phyloP scores from a whole-genome alignment of 2,888 invertebrate species.

The Trichopoda pennipes region DNA sequence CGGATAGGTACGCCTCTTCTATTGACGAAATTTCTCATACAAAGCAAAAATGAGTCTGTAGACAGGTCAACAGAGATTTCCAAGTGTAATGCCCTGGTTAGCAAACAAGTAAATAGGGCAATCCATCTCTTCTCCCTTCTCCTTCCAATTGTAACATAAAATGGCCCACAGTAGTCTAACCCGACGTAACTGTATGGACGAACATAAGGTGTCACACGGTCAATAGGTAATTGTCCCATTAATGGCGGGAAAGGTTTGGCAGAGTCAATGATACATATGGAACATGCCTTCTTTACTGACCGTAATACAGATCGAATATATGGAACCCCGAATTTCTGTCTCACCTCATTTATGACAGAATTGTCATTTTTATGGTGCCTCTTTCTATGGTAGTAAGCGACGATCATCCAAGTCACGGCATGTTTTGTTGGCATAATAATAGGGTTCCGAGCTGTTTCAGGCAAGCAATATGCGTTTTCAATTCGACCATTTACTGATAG shows the following conservation, averaged over 20 bases:
- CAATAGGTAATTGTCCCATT: conserved; percentile 69
- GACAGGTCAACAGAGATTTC: conserved; percentile 62
- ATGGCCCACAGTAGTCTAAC: conserved; percentile 69
- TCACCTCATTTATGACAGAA: conserved; percentile 48
- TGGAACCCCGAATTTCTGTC: conserved; percentile 59
- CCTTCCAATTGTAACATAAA: conserved; percentile 61
- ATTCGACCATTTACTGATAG: conserved; percentile 21
- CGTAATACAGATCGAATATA: conserved; percentile 45
- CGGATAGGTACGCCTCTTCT: conserved; percentile 56
- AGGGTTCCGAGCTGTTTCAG: conserved; percentile 42
- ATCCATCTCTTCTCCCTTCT: conserved; percentile 65
- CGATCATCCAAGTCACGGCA: neutral
- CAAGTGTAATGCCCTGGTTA: conserved; percentile 57
- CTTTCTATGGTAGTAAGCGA: conserved; percentile 30
- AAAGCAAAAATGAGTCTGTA: conserved; percentile 63
- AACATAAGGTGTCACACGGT: conserved; percentile 62
- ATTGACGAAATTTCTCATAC: conserved; percentile 66
- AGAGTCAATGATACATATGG: conserved; percentile 12
- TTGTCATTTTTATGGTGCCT: conserved; percentile 53
- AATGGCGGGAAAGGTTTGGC: conserved; percentile 63
- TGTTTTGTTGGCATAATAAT: conserved; percentile 44
- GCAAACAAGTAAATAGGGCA: conserved; percentile 47
- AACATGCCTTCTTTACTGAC: conserved; percentile 33
- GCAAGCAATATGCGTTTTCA: conserved; percentile 54
- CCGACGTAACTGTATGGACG: conserved; percentile 68